Evolutionary conservation across 2,888 invertebrate species (phyloP).

Genomic region (Ornithoptera alexandrae): DNA sequence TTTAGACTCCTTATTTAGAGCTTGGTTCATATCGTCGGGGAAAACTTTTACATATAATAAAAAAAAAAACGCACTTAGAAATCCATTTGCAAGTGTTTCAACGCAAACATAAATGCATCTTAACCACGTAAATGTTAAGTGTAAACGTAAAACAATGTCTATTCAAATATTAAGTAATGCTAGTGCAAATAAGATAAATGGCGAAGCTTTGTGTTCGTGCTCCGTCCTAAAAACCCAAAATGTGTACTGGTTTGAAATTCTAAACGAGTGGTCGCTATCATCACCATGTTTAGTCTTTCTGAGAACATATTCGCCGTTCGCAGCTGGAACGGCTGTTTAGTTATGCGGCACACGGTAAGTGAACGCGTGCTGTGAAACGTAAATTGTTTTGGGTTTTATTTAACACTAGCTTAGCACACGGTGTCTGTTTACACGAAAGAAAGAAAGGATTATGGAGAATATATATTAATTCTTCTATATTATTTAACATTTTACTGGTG

Average conservation of each 20-base stretch:
- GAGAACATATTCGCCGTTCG: conserved; percentile 54
- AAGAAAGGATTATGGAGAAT: too few relatives aligned
- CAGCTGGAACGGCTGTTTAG: conserved; percentile 53
- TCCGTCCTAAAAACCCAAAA: conserved; percentile 32
- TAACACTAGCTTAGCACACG: conserved; percentile 37
- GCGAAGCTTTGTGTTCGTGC: conserved; percentile 27
- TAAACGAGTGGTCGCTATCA: conserved; percentile 42
- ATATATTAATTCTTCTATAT: too few relatives aligned
- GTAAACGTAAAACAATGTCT: conserved; percentile 10
- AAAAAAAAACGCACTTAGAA: too few relatives aligned
- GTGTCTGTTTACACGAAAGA: background rate
- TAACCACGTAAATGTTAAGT: conserved; percentile 9
- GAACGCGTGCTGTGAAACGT: conserved; percentile 60
- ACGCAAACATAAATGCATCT: conserved; percentile 4
- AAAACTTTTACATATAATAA: too few relatives aligned
- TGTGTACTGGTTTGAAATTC: conserved; percentile 44
- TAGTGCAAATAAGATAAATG: conserved; percentile 22
- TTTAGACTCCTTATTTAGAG: too few relatives aligned
- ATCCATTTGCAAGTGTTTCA: too few relatives aligned
- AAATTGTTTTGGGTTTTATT: conserved; percentile 63
- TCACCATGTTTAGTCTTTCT: conserved; percentile 50
- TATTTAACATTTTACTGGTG: too few relatives aligned
- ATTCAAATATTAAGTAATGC: conserved; percentile 15
- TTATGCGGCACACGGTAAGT: conserved; percentile 50
- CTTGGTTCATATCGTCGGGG: too few relatives aligned